These are phyloP conservation scores for Gadus macrocephalus DNA, from an alignment of 2,113 vertebrate genomes.

Conservation along the genomic window DNA sequence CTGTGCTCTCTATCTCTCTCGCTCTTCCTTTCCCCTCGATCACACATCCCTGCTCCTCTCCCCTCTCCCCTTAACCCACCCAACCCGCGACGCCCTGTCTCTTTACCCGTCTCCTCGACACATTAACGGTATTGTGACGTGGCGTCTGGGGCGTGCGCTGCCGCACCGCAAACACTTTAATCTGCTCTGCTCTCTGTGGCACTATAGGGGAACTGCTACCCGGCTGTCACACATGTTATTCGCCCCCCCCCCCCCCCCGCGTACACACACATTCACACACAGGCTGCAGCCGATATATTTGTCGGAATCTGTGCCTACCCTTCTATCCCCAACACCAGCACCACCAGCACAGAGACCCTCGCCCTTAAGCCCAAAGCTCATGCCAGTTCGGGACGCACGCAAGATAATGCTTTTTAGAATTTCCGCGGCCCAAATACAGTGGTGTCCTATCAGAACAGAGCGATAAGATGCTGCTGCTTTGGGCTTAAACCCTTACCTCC, in stretches of 20 bases:
- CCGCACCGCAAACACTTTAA: conserved; percentile 43
- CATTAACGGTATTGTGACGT: conserved; percentile 72
- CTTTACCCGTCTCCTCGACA: conserved; percentile 59
- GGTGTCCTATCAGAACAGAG: no score
- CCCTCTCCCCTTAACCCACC: neutral
- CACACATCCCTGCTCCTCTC: neutral
- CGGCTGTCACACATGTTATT: conserved; percentile 54
- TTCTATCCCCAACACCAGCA: neutral
- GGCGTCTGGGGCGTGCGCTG: conserved; percentile 61
- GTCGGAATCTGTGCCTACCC: conserved; percentile 29
- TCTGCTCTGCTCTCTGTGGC: conserved; percentile 71
- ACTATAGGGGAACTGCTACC: conserved; percentile 60
- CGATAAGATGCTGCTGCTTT: no score
- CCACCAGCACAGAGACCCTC: no score
- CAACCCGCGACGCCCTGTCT: conserved; percentile 18
- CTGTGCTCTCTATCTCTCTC: conserved; percentile 41
- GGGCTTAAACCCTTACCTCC: neutral
- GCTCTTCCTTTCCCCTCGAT: conserved; percentile 26
- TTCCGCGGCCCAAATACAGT: no score
- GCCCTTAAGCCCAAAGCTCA: no score
- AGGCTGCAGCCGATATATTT: conserved; percentile 59
- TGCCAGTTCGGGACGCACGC: no score
- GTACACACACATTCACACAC: conserved; percentile 12
- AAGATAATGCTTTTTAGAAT: no score
- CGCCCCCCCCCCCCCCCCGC: conserved; percentile 61